These are phyloP conservation scores for Noctua comes DNA, from an alignment of 2,888 invertebrate genomes.

Conservation along the genomic window DNA sequence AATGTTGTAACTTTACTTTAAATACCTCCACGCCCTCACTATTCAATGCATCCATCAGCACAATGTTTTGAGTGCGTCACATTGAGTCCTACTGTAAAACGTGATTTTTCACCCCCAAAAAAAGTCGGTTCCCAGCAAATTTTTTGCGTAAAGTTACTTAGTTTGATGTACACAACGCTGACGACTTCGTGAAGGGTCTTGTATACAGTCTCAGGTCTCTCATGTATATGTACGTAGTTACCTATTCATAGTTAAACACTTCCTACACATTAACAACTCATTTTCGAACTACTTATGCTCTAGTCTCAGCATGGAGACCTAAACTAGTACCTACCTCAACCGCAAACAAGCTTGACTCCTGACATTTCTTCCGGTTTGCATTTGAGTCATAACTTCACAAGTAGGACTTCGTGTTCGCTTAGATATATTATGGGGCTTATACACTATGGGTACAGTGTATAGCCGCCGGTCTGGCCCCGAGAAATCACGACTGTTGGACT, in stretches of 20 bases:
- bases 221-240: background rate
- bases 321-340: background rate
- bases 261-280: conserved; percentile 4
- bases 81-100: no score
- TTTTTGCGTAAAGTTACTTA: no score
- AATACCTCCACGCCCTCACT: no score
- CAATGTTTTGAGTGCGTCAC: no score
- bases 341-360: conserved; percentile 46
- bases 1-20: no score
- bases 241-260: conserved; percentile 1
- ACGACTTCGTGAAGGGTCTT: no score
- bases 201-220: background rate
- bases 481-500: conserved; percentile 43
- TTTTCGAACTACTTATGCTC: background rate
- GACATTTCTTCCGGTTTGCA: conserved; percentile 51
- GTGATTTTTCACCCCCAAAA: background rate
- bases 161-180: no score
- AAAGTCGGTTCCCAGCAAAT: no score
- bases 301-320: background rate
- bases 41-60: no score
- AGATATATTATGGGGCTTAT: conserved; percentile 23
- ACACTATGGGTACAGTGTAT: conserved; percentile 17
- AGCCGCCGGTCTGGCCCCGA: conserved; percentile 15
- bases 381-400: conserved; percentile 53
- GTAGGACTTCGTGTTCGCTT: conserved; percentile 36